Evolutionary conservation across 1,140 invertebrate species (phyloP).

Genomic region (Drosophila bipectinata): DNA sequence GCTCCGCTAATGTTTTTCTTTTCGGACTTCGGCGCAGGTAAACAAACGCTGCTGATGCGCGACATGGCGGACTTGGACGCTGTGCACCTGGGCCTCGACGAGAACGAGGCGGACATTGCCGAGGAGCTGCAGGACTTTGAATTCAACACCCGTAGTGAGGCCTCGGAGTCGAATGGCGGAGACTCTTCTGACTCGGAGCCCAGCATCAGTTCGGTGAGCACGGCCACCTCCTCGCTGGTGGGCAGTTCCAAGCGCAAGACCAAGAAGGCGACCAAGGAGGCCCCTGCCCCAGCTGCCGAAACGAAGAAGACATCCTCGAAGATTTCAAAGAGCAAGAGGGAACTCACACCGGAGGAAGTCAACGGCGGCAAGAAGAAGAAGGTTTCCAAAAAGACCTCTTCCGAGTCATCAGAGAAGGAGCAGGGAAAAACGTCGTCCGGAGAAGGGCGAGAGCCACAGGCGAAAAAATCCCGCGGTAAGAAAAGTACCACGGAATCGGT

Average conservation of each 20-base stretch:
- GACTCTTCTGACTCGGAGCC: slow-evolving; percentile 88
- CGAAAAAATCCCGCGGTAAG: slow-evolving; percentile 64
- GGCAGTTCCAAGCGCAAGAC: slow-evolving; percentile 85
- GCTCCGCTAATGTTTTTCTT: slow-evolving; percentile 25
- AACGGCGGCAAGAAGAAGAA: slow-evolving; percentile 71
- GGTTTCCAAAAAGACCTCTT: slow-evolving; percentile 84
- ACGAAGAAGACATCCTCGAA: slow-evolving; percentile 40
- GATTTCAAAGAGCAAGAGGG: slow-evolving; percentile 35
- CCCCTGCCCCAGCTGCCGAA: slow-evolving; percentile 4
- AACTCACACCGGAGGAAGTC: slow-evolving; percentile 49
- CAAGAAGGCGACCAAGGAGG: slow-evolving; percentile 83
- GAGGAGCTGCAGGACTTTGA: slow-evolving; percentile 89
- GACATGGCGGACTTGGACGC: slow-evolving; percentile 85
- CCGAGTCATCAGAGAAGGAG: slow-evolving; percentile 41
- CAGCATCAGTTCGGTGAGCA: slow-evolving; percentile 90
- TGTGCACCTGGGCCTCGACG: slow-evolving; percentile 89
- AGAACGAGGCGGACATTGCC: slow-evolving; percentile 89
- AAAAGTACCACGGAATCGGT: slow-evolving; percentile 32
- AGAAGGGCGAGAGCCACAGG: slow-evolving; percentile 43
- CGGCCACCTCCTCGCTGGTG: slow-evolving; percentile 84
- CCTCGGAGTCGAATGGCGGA: slow-evolving; percentile 86
- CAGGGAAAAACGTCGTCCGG: slow-evolving; percentile 39
- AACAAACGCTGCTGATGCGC: slow-evolving; percentile 75
- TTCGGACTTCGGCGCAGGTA: slow-evolving; percentile 38
- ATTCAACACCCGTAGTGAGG: slow-evolving; percentile 91